These are phyloP conservation scores for Archips xylosteana DNA, from an alignment of 2,888 invertebrate species.

Conservation along the genomic window DNA sequence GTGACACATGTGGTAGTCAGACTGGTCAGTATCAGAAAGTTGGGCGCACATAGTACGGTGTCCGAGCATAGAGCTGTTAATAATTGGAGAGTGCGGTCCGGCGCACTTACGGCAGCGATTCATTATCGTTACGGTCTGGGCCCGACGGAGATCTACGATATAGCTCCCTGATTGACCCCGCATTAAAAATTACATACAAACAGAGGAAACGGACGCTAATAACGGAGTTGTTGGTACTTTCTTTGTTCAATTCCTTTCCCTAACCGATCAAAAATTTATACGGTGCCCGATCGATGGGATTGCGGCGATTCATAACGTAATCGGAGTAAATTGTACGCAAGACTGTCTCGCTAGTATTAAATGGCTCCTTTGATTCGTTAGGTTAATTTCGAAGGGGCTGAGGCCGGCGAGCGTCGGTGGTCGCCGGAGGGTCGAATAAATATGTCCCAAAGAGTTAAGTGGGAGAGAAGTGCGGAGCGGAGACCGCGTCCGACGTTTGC, in stretches of 20 bases:
- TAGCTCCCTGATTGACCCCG: conserved; percentile 84
- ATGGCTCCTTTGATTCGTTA: conserved; percentile 80
- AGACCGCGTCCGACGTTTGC: conserved; percentile 85
- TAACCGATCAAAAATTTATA: conserved; percentile 77
- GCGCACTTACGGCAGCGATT: conserved; percentile 79
- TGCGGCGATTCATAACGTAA: conserved; percentile 73
- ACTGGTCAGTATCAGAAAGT: conserved; percentile 27
- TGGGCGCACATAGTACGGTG: conserved; percentile 39
- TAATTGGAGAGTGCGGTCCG: conserved; percentile 86
- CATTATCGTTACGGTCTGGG: conserved; percentile 82
- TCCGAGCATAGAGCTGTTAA: conserved; percentile 75
- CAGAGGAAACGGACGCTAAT: conserved; percentile 71
- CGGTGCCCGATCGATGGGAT: conserved; percentile 69
- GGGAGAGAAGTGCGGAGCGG: conserved; percentile 81
- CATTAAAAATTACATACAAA: conserved; percentile 86
- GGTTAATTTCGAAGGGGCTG: conserved; percentile 77
- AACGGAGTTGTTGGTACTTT: conserved; percentile 62
- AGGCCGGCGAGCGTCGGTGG: conserved; percentile 70
- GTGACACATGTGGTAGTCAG: neutral
- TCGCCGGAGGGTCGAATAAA: conserved; percentile 86
- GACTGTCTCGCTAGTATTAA: conserved; percentile 68
- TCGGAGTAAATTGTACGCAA: conserved; percentile 66
- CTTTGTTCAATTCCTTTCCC: conserved; percentile 77
- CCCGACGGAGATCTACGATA: conserved; percentile 82
- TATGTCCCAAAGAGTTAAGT: conserved; percentile 86